A percentile compares a stretch with the other conserved stretches of the same genome.
These are phyloP conservation scores for Ruditapes philippinarum DNA, from an alignment of 1,140 invertebrate genomes.

Conservation along the genomic window DNA sequence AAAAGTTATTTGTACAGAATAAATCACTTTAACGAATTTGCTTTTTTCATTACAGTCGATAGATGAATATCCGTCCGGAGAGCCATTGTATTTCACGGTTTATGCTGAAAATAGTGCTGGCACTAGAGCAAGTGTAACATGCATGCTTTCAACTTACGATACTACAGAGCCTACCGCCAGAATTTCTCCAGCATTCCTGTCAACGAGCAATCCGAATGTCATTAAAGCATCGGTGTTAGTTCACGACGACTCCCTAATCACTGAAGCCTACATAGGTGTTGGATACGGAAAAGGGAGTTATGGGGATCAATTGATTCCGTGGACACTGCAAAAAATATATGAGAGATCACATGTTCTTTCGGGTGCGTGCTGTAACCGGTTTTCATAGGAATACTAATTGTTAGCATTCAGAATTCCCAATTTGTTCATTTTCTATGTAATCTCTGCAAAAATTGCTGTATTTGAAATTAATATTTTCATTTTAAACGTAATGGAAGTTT, in stretches of 20 bases:
- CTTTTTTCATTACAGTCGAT: neutral
- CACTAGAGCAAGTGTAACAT: slow-evolving; percentile 48
- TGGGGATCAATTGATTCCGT: slow-evolving; percentile 56
- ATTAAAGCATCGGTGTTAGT: slow-evolving; percentile 66
- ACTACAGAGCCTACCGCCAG: slow-evolving; percentile 70
- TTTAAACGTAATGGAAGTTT: too few relatives aligned
- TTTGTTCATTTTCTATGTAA: too few relatives aligned
- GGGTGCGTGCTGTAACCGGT: neutral
- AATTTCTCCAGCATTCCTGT: slow-evolving; percentile 65
- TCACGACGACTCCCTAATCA: slow-evolving; percentile 72
- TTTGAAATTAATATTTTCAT: too few relatives aligned
- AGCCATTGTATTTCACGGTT: slow-evolving; percentile 71
- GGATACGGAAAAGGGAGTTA: slow-evolving; percentile 69
- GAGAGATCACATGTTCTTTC: neutral
- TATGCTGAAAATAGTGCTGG: slow-evolving; percentile 70
- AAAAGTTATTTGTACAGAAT: too few relatives aligned
- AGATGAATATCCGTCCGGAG: slow-evolving; percentile 30
- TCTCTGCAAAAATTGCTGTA: too few relatives aligned
- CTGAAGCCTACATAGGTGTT: slow-evolving; percentile 51
- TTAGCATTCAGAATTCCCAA: too few relatives aligned
- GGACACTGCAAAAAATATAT: slow-evolving; percentile 16
- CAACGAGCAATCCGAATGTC: slow-evolving; percentile 68
- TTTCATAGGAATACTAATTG: neutral
- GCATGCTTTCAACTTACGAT: slow-evolving; percentile 75
- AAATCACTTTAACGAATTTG: too few relatives aligned